Conservation (phyloP, 1,140 invertebrate species). For the Formica selysi region DNA sequence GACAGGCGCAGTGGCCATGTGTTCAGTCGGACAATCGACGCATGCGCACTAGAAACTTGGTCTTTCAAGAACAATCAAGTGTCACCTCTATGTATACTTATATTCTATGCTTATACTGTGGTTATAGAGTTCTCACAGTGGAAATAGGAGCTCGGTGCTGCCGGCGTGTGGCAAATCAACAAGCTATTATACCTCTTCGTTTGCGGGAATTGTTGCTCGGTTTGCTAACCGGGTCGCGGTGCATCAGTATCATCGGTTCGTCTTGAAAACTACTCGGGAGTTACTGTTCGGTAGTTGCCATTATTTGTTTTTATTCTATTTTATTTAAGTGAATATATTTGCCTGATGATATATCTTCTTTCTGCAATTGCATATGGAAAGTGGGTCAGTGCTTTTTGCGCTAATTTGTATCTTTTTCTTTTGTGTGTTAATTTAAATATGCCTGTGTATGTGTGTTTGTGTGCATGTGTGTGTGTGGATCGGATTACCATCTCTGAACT, state of each 20-base stretch:
- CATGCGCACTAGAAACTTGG: no score
- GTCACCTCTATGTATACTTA: no score
- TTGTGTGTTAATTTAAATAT: not conserved
- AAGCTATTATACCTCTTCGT: not conserved
- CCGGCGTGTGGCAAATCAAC: conserved; percentile 29
- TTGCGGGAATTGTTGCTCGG: not conserved
- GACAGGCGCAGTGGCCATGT: no score
- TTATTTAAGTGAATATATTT: not conserved
- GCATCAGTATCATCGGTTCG: conserved; percentile 2
- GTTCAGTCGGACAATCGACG: no score
- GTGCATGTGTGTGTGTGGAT: not conserved
- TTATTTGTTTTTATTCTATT: not conserved
- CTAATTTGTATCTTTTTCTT: not conserved
- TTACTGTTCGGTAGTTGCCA: not conserved
- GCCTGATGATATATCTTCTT: not conserved
- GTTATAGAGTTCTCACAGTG: no score
- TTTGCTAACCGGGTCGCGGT: not conserved
- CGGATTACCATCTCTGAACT: not conserved
- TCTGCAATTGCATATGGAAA: not conserved
- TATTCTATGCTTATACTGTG: no score
- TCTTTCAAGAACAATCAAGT: no score
- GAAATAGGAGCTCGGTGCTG: not conserved
- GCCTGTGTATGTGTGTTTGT: not conserved
- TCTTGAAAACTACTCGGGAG: not conserved
- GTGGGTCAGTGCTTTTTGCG: conserved; percentile 33